Percentiles rank a stretch among this genome's conserved stretches.
phyloP scores from a whole-genome alignment of 1,140 invertebrate genomes.

The Drosophila lowei region DNA sequence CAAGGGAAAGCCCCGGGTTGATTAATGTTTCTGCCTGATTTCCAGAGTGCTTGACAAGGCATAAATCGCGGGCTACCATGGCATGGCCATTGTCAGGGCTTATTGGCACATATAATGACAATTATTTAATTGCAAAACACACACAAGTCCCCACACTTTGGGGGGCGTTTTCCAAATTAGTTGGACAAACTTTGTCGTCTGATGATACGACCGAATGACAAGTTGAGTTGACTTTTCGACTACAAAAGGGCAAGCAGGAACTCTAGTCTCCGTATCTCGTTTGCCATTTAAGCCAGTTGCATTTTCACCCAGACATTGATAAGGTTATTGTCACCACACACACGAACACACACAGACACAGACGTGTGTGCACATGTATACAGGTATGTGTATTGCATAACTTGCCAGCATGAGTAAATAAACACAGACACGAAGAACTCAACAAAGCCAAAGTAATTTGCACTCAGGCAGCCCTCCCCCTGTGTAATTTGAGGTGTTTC shows the following conservation, averaged over 20 bases:
- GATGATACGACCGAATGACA: slow-evolving; percentile 24
- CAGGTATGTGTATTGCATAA: slow-evolving; percentile 32
- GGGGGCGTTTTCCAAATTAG: slow-evolving; percentile 33
- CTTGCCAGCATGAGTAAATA: slow-evolving; percentile 50
- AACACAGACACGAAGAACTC: slow-evolving; percentile 33
- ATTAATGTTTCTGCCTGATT: slow-evolving; percentile 52
- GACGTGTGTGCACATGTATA: neutral
- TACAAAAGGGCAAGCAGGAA: slow-evolving; percentile 39
- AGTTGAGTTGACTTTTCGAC: slow-evolving; percentile 47
- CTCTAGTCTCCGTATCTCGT: slow-evolving; percentile 14
- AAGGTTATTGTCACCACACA: slow-evolving; percentile 53
- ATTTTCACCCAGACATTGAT: slow-evolving; percentile 54
- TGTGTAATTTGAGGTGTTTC: slow-evolving; percentile 57
- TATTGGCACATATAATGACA: slow-evolving; percentile 55
- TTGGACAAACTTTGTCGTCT: slow-evolving; percentile 55
- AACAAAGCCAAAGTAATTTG: slow-evolving; percentile 70
- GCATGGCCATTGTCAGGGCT: slow-evolving; percentile 25
- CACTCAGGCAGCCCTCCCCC: slow-evolving; percentile 15
- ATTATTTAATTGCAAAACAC: slow-evolving; percentile 62
- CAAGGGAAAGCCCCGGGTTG: slow-evolving; percentile 25
- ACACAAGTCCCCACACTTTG: neutral
- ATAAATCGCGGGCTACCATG: slow-evolving; percentile 33
- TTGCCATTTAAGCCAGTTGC: slow-evolving; percentile 47
- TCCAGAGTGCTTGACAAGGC: slow-evolving; percentile 40
- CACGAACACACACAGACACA: neutral